These are phyloP conservation scores for Ptychochromis oligacanthus DNA, from an alignment of 2,113 vertebrate species.

Conservation along the genomic window DNA sequence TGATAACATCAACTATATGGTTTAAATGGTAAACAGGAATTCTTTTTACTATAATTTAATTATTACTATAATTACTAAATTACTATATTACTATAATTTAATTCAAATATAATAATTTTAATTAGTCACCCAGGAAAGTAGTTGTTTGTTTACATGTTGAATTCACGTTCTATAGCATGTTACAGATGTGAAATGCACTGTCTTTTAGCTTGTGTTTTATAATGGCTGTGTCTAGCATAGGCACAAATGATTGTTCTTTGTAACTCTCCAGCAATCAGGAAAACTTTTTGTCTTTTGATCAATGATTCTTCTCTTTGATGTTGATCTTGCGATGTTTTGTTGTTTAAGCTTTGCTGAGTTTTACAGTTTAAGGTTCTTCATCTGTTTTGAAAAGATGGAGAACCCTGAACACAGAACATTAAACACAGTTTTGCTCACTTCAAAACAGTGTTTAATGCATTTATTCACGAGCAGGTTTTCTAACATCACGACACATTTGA, in stretches of 20 bases:
- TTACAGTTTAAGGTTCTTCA: not conserved
- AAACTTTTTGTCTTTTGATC: not conserved
- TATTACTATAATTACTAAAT: not conserved
- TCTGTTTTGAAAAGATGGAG: not conserved
- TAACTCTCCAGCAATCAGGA: not conserved
- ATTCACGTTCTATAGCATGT: no score
- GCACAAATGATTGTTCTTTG: not conserved
- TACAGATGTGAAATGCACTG: not conserved
- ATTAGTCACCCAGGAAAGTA: not conserved
- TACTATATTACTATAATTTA: no score
- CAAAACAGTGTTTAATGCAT: not conserved
- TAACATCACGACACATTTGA: not conserved
- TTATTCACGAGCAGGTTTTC: not conserved
- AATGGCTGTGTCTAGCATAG: not conserved
- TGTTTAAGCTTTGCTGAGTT: not conserved
- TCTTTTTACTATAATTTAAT: not conserved
- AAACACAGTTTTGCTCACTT: no score
- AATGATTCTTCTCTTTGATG: not conserved
- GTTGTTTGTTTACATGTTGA: not conserved
- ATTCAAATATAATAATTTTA: not conserved
- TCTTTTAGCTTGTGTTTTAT: not conserved
- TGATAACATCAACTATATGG: not conserved
- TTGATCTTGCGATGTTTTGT: no score
- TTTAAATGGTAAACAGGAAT: not conserved
- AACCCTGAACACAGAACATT: no score